phyloP scores from a whole-genome alignment of 2,888 invertebrate genomes.

The Leptopilina syphax region DNA sequence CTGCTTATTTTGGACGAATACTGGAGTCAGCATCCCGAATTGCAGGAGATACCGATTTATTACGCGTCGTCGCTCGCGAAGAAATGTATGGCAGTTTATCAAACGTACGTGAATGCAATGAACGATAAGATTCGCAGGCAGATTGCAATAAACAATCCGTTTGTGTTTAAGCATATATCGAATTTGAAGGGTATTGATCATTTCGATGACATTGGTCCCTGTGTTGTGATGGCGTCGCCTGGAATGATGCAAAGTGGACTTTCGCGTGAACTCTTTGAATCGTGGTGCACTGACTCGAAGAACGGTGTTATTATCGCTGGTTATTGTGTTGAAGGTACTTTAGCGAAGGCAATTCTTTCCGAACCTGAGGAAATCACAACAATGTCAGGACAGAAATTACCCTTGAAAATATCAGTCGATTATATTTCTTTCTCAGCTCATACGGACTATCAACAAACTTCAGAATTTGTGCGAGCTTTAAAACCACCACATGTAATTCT shows the following conservation, averaged over 20 bases:
- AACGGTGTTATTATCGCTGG: constrained; percentile 99
- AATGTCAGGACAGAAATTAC: constrained; percentile 96
- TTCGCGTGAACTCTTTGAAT: constrained; percentile 97
- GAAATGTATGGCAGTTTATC: constrained; percentile 99
- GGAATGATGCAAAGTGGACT: constrained; percentile 99
- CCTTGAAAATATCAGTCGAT: constrained; percentile 97
- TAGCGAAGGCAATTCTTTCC: constrained; percentile 95
- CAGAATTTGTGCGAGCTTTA: constrained; percentile 95
- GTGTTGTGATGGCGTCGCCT: constrained; percentile 99
- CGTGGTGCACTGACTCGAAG: constrained; percentile 98
- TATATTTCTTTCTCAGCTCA: constrained; percentile 99
- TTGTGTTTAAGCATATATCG: constrained; percentile 98
- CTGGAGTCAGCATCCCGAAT: constrained; percentile 97
- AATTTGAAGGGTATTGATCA: constrained; percentile 98
- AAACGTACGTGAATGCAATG: constrained; percentile 99
- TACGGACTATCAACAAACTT: constrained; percentile 98
- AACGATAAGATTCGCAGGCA: constrained; percentile 97
- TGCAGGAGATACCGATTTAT: constrained; percentile 99
- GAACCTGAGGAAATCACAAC: constrained; percentile 98
- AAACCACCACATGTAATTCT: constrained; percentile 97
- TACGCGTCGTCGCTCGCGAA: constrained; percentile 99
- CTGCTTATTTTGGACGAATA: constrained; percentile 96
- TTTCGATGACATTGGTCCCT: constrained; percentile 99
- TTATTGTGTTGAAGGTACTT: constrained; percentile 93
- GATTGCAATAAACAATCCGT: constrained; percentile 98